phyloP scores from a whole-genome alignment of 35 echinoderm and acorn worm genomes.

The Lytechinus pictus region DNA sequence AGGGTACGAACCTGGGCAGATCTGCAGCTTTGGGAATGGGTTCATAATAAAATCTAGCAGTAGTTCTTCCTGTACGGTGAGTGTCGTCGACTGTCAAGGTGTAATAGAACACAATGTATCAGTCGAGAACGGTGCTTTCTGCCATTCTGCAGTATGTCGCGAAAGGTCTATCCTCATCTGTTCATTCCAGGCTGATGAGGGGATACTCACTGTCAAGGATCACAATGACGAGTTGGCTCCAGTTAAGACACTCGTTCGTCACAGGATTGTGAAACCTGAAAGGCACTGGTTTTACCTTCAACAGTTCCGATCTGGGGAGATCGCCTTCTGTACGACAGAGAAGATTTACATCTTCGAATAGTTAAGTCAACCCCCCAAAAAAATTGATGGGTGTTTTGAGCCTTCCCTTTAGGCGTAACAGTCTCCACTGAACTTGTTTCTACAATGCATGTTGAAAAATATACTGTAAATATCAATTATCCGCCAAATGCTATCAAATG shows the following conservation, averaged over 20 bases:
- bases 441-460: too few relatives aligned
- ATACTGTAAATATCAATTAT: too few relatives aligned
- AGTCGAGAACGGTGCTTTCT: neutral
- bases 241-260: neutral
- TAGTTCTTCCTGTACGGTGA: neutral
- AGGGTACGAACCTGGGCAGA: too few relatives aligned
- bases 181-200: neutral
- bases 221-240: neutral
- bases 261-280: neutral
- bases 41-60: neutral
- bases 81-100: neutral
- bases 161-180: neutral
- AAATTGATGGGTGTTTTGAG: too few relatives aligned
- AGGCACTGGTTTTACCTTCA: neutral
- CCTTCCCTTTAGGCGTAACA: too few relatives aligned
- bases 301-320: neutral
- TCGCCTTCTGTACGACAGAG: slow-evolving; percentile 28
- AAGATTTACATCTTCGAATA: slow-evolving; percentile 3
- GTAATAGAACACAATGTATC: neutral
- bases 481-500: too few relatives aligned
- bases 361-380: neutral
- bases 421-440: too few relatives aligned
- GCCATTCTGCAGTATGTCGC: neutral
- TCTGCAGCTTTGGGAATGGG: neutral
- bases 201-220: neutral